Base-by-base conservation (phyloP, 2,888 invertebrate genomes). In the Cotesia congregata region DNA sequence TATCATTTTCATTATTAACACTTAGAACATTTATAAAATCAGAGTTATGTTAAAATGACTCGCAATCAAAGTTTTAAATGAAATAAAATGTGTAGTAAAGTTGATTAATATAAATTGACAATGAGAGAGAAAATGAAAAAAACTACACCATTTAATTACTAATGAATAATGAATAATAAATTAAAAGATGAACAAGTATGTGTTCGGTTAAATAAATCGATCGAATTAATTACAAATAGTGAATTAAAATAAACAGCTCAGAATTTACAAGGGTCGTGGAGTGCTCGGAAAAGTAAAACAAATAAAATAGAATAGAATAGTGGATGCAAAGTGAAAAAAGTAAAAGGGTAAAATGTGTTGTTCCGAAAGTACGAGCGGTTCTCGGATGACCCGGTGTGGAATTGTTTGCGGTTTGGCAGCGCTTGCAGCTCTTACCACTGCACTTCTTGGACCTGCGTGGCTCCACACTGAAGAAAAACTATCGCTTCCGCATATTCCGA, bases 361-460 rank as follows among this genome's bases (percentile, higher is more conserved):
- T 81, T 83, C 86, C 67, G 85, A 86, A 67, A 85, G 85, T 17
- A 80, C 85, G 76, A 86, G 86, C 75, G 89, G 89, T 59, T 83
- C 86, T 67, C 84, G 85, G 70, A 84, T 89, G 86, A 88, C 89
- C 74, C 84, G 88, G 77, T 89, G 89, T 77, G 89, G 89, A 65
- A 84, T 89, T 61, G 82, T 89, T 68, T 89, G 88, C 74, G 89
- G 89, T 68, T 83, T 89, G 76, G 89, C 89, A 20, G 89, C 89
- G 1, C 84, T 89, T 12, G 88, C 86, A 0, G 89, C 89, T 17
- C 85, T 89, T 17, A 84, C 87, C 74, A 86, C 88, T 9, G 88
- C 89, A 0, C 84, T 89, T 60, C 80, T 88, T 64, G 89, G 89
- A n/a, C 88, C 89, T 9, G 88, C 88, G 20, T 89, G 89, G 89